These are phyloP conservation scores for Rhinoraja longicauda DNA, from an alignment of 2,797 vertebrate genomes.

Conservation along the genomic window DNA sequence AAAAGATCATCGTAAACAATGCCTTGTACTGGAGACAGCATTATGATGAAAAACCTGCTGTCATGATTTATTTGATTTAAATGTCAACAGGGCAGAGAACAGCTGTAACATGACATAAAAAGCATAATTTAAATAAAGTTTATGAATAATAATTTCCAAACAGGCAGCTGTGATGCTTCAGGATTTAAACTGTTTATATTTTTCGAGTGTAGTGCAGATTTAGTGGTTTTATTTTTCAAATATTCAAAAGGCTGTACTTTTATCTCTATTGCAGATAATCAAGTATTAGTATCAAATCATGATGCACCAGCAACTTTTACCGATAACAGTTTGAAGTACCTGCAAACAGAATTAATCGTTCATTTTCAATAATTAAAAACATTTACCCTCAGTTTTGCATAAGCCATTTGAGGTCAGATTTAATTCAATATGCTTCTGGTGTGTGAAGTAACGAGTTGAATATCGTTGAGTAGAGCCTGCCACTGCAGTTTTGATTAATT, in stretches of 20 bases:
- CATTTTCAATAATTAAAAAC: not conserved
- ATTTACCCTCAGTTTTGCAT: not conserved
- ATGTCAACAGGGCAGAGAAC: not conserved
- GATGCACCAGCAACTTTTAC: not conserved
- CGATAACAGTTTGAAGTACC: not conserved
- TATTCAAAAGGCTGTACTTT: not conserved
- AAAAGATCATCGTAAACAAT: not conserved
- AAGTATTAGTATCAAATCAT: not conserved
- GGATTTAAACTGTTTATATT: constrained; percentile 59
- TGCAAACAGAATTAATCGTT: not conserved
- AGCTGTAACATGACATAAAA: constrained; percentile 19
- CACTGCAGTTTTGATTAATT: no score
- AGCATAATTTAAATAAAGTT: constrained; percentile 43
- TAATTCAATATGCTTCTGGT: not conserved
- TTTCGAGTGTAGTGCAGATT: constrained; percentile 40
- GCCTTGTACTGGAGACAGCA: not conserved
- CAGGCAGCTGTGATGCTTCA: constrained; percentile 65
- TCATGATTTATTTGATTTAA: constrained; percentile 23
- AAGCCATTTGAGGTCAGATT: not conserved
- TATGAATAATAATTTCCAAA: constrained; percentile 72
- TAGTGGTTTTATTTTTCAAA: not conserved
- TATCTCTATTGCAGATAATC: not conserved
- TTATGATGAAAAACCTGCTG: not conserved
- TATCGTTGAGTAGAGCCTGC: no score
- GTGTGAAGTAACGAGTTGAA: not conserved